phyloP scores from a whole-genome alignment of 1,140 invertebrate species.

The Brachionus rotundiformis region DNA sequence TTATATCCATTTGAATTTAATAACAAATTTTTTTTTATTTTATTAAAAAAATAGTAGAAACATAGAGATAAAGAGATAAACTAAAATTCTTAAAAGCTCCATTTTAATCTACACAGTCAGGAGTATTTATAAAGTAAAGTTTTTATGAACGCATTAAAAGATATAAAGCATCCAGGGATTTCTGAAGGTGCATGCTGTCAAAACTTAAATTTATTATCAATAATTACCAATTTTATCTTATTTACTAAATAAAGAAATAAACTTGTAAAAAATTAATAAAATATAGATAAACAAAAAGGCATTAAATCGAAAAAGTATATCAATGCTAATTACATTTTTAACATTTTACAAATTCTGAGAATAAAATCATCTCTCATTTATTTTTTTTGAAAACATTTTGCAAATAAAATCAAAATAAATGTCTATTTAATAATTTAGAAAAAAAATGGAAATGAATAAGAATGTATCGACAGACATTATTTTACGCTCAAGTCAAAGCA shows the following conservation, averaged over 20 bases:
- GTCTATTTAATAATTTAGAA: neutral
- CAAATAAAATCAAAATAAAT: no score
- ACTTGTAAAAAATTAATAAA: neutral
- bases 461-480: slow-evolving; percentile 21
- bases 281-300: neutral
- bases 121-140: neutral
- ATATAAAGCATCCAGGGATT: neutral
- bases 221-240: neutral
- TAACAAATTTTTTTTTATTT: neutral
- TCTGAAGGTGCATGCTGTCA: neutral
- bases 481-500: neutral
- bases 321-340: slow-evolving; percentile 10
- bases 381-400: no score
- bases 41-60: no score
- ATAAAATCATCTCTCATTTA: neutral
- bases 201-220: neutral
- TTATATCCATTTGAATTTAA: no score
- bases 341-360: neutral
- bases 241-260: neutral
- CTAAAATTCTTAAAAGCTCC: neutral
- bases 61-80: no score
- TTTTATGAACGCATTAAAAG: neutral
- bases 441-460: neutral
- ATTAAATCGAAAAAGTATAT: neutral
- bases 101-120: neutral